Conservation (phyloP, 2,888 invertebrate genomes). For the Lathronympha strigana region DNA sequence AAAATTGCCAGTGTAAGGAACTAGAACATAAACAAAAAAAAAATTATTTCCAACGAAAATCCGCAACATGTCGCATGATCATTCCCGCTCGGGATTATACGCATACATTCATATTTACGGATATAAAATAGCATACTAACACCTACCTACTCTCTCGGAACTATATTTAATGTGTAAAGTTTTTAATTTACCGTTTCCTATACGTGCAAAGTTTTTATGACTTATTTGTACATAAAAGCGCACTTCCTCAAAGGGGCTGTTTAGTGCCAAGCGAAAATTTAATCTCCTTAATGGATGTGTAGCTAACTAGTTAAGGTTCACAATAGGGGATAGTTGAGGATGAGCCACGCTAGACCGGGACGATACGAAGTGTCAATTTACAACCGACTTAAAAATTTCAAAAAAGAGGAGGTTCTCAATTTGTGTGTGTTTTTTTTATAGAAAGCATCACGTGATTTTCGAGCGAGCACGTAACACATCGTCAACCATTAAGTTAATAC, state of each 20-base stretch:
- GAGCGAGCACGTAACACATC: too few relatives aligned
- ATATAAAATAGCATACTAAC: neutral
- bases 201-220: slow-evolving; percentile 20
- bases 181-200: slow-evolving; percentile 19
- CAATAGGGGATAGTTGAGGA: neutral
- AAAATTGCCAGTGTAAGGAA: too few relatives aligned
- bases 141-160: neutral
- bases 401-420: too few relatives aligned
- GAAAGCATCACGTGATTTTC: too few relatives aligned
- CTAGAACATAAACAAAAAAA: neutral
- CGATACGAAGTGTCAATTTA: too few relatives aligned
- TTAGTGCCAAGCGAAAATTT: slow-evolving; percentile 14
- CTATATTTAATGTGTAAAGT: slow-evolving; percentile 16
- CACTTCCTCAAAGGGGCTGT: slow-evolving; percentile 12
- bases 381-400: too few relatives aligned
- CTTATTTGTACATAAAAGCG: slow-evolving; percentile 15
- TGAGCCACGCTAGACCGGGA: too few relatives aligned
- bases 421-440: too few relatives aligned
- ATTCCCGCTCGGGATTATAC: too few relatives aligned
- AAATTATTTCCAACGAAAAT: too few relatives aligned
- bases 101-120: neutral
- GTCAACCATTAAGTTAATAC: too few relatives aligned
- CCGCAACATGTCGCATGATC: too few relatives aligned
- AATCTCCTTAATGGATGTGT: slow-evolving; percentile 11
- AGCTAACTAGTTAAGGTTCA: slow-evolving; percentile 1